phyloP scores from a whole-genome alignment of 92 coral and sea anemone genomes.

The Paramuricea clavata region DNA sequence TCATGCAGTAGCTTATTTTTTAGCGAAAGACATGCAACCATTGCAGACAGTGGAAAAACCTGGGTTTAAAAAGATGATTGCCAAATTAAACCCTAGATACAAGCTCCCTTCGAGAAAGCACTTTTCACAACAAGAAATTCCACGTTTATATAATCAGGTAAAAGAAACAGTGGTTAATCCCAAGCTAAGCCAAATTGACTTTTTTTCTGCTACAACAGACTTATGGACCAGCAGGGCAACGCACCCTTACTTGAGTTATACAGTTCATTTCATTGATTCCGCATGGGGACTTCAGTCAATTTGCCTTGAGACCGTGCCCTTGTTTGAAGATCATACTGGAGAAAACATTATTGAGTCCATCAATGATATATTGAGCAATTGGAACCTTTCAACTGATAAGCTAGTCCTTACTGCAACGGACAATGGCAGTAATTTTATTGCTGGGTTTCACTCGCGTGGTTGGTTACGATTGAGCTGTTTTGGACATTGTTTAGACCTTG shows the following conservation, averaged over 20 bases:
- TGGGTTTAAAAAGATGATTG: conserved; percentile 36
- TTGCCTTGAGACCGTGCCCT: neutral
- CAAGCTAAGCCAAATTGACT: conserved; percentile 11
- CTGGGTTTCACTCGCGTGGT: neutral
- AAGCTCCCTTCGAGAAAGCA: conserved; percentile 23
- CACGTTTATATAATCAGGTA: conserved; percentile 20
- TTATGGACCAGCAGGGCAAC: neutral
- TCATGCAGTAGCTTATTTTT: conserved; percentile 10
- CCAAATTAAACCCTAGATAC: conserved; percentile 28
- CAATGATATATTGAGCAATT: neutral
- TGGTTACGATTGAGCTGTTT: neutral
- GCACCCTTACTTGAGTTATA: conserved; percentile 9
- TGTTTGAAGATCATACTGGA: conserved; percentile 11
- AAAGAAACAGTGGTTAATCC: conserved; percentile 29
- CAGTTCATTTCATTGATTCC: conserved; percentile 23
- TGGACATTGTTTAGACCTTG: conserved; percentile 22
- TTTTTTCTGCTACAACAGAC: neutral
- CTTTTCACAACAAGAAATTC: conserved; percentile 22
- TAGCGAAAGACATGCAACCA: conserved; percentile 20
- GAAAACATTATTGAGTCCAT: neutral
- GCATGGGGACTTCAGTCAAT: neutral
- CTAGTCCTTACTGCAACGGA: neutral
- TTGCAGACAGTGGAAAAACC: conserved; percentile 17
- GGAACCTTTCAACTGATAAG: neutral
- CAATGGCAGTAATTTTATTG: neutral